Evolutionary conservation across 1,140 invertebrate species (phyloP), one percentile per base, ranked within the genome.

Genomic region (Belonocnema kinseyi): DNA sequence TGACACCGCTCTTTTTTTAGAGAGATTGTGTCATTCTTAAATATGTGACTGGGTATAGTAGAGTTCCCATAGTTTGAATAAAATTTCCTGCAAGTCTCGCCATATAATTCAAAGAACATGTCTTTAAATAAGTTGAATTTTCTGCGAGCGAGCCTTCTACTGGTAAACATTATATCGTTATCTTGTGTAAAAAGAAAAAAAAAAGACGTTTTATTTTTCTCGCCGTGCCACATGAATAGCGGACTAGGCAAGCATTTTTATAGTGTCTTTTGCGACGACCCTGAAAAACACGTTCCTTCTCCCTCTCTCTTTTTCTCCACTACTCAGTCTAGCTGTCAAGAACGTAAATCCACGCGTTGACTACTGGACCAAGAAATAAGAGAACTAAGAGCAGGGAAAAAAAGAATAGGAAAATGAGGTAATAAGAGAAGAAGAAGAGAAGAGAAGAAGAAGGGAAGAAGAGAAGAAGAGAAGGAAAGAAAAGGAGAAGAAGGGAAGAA

Each of bases 271-370:
- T 78, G 61, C 75, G 79, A 77, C 80, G 82, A 81, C 81, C 82
- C 80, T 84, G 82, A 82, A 78, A 80, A 85, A 85, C 82, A 80
- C 79, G 80, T 84, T 85, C 79, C 78, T 83, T 81, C 73, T 82
- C 79, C 74, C 76, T 53, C 78, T 77, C 58, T 77, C 73, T 76
- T 77, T 81, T 80, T 81, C 76, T 70, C 78, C 81, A 75, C 40
- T 46, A 46, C 40, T 46, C 40, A 81, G 74, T 80, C 79, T 81
- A 82, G 81, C 81, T 84, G 84, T 85, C 83, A 86, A 83, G 82
- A 85, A 83, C 78, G 83, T 84, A 83, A 85, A 86, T 87, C 83
- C 73, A 85, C 78, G 80, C 75, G 80, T 79, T 81, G 83, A 86
- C 76, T 83, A 79, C 80, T 72, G 77, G 76, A 54, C 77, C 77